These are phyloP conservation scores for Benthosema pterotum DNA, from an alignment of 2,797 vertebrate species.

Conservation along the genomic window DNA sequence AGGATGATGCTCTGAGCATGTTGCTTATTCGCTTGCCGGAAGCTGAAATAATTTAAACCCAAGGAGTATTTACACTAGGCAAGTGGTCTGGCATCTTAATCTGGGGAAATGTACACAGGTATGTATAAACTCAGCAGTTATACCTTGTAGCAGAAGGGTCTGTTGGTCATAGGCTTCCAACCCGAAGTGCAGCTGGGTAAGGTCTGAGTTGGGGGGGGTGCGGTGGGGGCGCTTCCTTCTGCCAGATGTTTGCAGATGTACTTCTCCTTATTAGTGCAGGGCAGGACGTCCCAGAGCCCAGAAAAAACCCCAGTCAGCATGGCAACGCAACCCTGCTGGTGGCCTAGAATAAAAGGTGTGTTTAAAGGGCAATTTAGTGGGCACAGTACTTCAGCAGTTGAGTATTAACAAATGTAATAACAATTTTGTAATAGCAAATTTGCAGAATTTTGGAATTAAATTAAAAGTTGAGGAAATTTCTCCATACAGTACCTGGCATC, in stretches of 20 bases:
- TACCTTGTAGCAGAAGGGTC: constrained; percentile 74
- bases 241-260: constrained; percentile 92
- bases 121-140: too few species aligned
- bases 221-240: constrained; percentile 81
- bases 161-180: constrained; percentile 70
- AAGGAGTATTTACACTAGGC: too few species aligned
- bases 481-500: constrained; percentile 86
- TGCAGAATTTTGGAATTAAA: too few species aligned
- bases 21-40: too few species aligned
- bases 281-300: constrained; percentile 93
- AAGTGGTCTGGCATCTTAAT: too few species aligned
- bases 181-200: constrained; percentile 79
- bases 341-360: constrained; percentile 70
- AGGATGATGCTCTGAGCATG: too few species aligned
- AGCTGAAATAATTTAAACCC: too few species aligned
- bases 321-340: constrained; percentile 87
- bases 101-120: too few species aligned
- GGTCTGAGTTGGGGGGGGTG: constrained; percentile 77
- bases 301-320: constrained; percentile 88
- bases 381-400: too few species aligned
- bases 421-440: too few species aligned
- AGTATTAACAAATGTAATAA: too few species aligned
- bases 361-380: too few species aligned
- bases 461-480: neutral
- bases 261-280: constrained; percentile 87